Conservation (phyloP, 1,140 invertebrate species). For the Pogonognathellus flavescens region DNA sequence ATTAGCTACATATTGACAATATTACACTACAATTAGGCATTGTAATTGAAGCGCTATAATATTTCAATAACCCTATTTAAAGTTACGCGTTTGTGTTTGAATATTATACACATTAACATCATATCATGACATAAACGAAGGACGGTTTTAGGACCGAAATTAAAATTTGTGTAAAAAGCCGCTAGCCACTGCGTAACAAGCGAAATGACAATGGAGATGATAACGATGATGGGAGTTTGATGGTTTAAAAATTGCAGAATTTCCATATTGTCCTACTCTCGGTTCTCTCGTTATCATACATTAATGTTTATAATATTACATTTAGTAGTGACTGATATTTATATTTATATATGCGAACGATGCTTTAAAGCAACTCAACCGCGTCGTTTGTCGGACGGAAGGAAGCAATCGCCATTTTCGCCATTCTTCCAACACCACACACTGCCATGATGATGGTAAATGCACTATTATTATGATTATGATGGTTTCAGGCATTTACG, state of each 20-base stretch:
- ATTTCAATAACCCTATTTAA: too few relatives aligned
- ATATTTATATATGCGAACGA: slow-evolving; percentile 20
- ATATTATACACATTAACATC: too few relatives aligned
- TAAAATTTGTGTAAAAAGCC: too few relatives aligned
- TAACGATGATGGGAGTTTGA: slow-evolving; percentile 44
- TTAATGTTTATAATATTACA: background rate
- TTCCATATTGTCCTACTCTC: background rate
- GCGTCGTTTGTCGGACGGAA: slow-evolving; percentile 13
- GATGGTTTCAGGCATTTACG: slow-evolving; percentile 40
- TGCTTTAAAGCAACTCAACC: slow-evolving; percentile 1
- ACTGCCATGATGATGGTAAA: background rate
- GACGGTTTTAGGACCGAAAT: too few relatives aligned
- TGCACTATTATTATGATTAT: slow-evolving; percentile 41
- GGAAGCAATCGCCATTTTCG: slow-evolving; percentile 10
- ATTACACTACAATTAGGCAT: too few relatives aligned
- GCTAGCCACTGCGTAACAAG: too few relatives aligned
- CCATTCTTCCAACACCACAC: background rate
- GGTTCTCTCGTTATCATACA: slow-evolving; percentile 3
- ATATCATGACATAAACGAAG: too few relatives aligned
- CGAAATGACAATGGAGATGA: slow-evolving; percentile 3
- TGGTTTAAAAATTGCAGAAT: slow-evolving; percentile 27
- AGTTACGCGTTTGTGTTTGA: too few relatives aligned
- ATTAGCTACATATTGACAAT: too few relatives aligned
- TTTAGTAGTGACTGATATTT: background rate
- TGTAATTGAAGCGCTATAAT: too few relatives aligned